Evolutionary conservation across 2,797 vertebrate genomes (phyloP), one percentile per base, ranked within the genome.

Genomic region (Enteromius mattozi): DNA sequence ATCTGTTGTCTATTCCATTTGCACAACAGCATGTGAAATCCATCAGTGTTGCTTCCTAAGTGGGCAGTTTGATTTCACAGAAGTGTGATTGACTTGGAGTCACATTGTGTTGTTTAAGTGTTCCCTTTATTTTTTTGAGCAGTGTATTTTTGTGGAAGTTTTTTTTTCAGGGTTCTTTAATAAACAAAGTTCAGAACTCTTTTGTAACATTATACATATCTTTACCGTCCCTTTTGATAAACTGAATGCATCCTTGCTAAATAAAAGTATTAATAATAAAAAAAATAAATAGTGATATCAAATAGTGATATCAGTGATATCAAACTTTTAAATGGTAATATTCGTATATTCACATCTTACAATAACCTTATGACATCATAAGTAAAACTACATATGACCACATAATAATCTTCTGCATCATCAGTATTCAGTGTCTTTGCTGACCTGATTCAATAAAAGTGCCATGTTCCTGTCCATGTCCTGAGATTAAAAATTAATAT

Each of bases 401-500:
- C 17, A 74, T 3, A 33, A 27, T 71, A 27, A 19, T 56, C 10
- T 13, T 61, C 54, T 24, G 14, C 40, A 74, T 51, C 42, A 65
- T 63, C 70, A 35, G 14, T 82, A 37, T 35, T 75, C 70, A 63
- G 13, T 16, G 7, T 21, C 27, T 79, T 33, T 49, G 19, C 14
- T 45, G 37, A 78, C 42, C 42, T 65, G 10, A 74, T 74, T 45
- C 40, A 63, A 82, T 33, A 63, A 82, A 61, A 30, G 6, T 3
- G 0, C 17, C 49, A 30, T 45, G 24, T 61, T 70, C 24, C 37
- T 30, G 59, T 74, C 8, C 37, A 54, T 68, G 17, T 51, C 24
- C 33, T 4, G 13, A 83, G 45, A 69, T 42, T 40, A 30, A 56
- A 77, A 69, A 69, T 77, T 0, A 59, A 83, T 68, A 33, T 47